Evolutionary conservation across 2,113 vertebrate genomes (phyloP), one percentile per base, ranked within the genome.

Genomic region (Merops nubicus): DNA sequence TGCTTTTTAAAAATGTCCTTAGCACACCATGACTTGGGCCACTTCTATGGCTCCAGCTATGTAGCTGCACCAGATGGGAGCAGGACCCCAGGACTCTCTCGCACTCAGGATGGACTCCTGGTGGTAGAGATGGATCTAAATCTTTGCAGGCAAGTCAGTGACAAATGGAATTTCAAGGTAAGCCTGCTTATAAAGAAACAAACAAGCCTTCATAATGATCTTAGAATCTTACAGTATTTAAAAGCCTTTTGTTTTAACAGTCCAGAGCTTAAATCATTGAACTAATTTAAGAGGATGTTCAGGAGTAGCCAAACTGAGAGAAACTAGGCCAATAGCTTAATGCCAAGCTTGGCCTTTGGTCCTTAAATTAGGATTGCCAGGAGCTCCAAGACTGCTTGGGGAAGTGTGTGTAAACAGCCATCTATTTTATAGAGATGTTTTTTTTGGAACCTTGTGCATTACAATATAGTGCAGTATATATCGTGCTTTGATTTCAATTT

Each of bases 21-120:
- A 99, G 99, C 99, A 31, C 99, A 99, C 89, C 97, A 96, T 15
- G 98, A 99, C 77, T 97, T 99, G 3, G 99, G 99, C 64, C 97
- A 99, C 93, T 99, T 99, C 88, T 99, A 99, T 25, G 99, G 99
- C 76, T 99, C 99, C 1, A 99, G 99, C 96, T 99, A 99, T 0
- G 98, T 99, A 36, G 98, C 99, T 11, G 99, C 98, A 4, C 99
- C 99, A 0, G 99, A 99, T 0, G 98, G 99, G 75, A 99, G 99
- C 88, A 98, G 99, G 79, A 98, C 98, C 8, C 99, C 99, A 0
- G 99, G 99, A 5, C 98, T 99, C 38, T 99, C 99, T 8, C 98
- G 99, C 40, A 99, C 97, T 51, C 94, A 22, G 9, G 99, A 99
- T 2, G 99, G 99, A 19, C 98, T 99, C 15, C 97, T 99, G 31